Base-by-base conservation (phyloP, 1,140 invertebrate genomes). In the Sycobia sp. region DNA sequence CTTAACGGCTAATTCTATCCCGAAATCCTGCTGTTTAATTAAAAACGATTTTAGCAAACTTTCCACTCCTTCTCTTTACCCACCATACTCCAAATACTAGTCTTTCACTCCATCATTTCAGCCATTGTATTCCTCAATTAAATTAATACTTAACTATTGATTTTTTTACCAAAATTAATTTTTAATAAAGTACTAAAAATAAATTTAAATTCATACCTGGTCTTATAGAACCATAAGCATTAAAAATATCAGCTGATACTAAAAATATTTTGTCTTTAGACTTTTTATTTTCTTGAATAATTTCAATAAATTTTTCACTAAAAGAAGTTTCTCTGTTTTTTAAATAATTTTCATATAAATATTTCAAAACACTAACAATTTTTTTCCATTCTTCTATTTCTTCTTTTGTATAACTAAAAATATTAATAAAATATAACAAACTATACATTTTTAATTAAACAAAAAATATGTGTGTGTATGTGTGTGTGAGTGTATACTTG, bases 151-250 rank as follows among this genome's bases (percentile, higher is more conserved):
- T 4, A 25, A 3, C n/a, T 25, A 25, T 25, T 46, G 8, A 25
- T 25, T n/a, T 16, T 47, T 29, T 27, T 29, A 29, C 3, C 5
- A 16, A 39, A 39, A 39, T 39, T 16, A 16, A 16, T 4, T 1
- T 39, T n/a, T 4, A 46, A 14, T 23, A 46, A 23, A 23, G 22
- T 46, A 2, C 3, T 23, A 11, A 9, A 16, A n/a, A 25, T 16
- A 29, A 39, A 39, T 47, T 47, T n/a, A 29, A 29, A 47, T 47
- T 27, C 25, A 34, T 16, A 57, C 55, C 34, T 57, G 18, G 55
- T 57, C 4, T 49, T 36, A 59, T 59, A 7, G 56, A 59, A 44
- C 46, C 27, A 49, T 38, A 59, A 11, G 56, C 56, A 59, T 59
- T 38, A 7, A 1, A 13, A 23, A 59, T 59, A 49, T 59, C 56